Conservation (phyloP, 2,888 invertebrate species). For the Phasia obesa region DNA sequence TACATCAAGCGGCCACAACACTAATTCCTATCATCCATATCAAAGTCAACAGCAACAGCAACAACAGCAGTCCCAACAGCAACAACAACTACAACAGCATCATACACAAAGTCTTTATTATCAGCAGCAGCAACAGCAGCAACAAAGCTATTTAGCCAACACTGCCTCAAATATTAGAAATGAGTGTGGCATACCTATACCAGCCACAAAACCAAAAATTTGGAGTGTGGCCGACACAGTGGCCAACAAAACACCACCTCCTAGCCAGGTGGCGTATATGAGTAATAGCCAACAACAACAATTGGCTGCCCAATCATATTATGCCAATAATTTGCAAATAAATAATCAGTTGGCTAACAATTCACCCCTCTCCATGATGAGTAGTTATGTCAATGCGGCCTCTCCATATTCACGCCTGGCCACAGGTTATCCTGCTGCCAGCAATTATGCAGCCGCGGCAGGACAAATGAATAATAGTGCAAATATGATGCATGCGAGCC, state of each 20-base stretch:
- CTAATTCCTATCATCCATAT: conserved; percentile 74
- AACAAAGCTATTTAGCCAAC: conserved; percentile 72
- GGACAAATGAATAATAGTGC: conserved; percentile 75
- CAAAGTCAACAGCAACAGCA: conserved; percentile 83
- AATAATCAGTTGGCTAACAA: conserved; percentile 78
- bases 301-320: conserved; percentile 67
- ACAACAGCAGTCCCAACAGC: conserved; percentile 82
- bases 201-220: conserved; percentile 96
- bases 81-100: conserved; percentile 68
- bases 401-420: conserved; percentile 84
- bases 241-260: conserved; percentile 95
- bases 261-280: conserved; percentile 78
- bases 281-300: conserved; percentile 72
- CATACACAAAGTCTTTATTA: conserved; percentile 80
- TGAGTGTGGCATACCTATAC: conserved; percentile 94
- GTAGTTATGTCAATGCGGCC: conserved; percentile 83
- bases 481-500: conserved; percentile 75
- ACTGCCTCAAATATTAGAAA: conserved; percentile 83
- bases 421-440: conserved; percentile 82
- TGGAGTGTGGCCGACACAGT: conserved; percentile 97
- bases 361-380: conserved; percentile 82
- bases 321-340: conserved; percentile 73
- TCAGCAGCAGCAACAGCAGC: conserved; percentile 75
- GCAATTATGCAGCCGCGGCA: conserved; percentile 62
- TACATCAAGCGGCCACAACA: conserved; percentile 70